Evolutionary conservation across 2,113 vertebrate species (phyloP).

Genomic region (Clupea harengus): DNA sequence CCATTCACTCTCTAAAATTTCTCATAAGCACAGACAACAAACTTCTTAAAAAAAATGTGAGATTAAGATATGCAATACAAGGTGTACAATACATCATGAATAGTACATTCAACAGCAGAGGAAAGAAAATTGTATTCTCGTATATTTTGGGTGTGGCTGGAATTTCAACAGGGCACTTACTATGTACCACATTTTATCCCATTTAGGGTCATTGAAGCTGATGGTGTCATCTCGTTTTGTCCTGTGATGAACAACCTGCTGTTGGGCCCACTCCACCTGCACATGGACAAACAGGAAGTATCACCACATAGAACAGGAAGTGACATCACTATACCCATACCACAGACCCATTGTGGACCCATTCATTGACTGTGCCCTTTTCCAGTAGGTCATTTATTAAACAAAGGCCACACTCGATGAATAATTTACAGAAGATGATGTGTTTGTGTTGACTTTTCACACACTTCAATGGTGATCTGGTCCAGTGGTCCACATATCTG

Average conservation of each 20-base stretch:
- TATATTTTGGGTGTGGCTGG: background rate
- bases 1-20: slow-evolving; percentile 24
- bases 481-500: background rate
- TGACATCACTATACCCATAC: background rate
- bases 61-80: no score
- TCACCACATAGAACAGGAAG: background rate
- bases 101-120: no score
- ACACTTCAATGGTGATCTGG: background rate
- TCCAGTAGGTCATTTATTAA: background rate
- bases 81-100: no score
- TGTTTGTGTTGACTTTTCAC: background rate
- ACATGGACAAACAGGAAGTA: slow-evolving; percentile 39
- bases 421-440: slow-evolving; percentile 10
- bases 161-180: slow-evolving; percentile 70
- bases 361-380: background rate
- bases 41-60: no score
- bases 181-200: slow-evolving; percentile 90
- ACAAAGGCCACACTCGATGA: background rate
- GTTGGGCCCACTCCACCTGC: slow-evolving; percentile 95
- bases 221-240: slow-evolving; percentile 80
- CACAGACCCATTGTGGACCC: background rate
- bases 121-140: slow-evolving; percentile 7
- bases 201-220: slow-evolving; percentile 80
- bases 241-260: slow-evolving; percentile 85
- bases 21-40: no score